Conservation (phyloP, 2,113 vertebrate genomes). For the Larimichthys crocea region DNA sequence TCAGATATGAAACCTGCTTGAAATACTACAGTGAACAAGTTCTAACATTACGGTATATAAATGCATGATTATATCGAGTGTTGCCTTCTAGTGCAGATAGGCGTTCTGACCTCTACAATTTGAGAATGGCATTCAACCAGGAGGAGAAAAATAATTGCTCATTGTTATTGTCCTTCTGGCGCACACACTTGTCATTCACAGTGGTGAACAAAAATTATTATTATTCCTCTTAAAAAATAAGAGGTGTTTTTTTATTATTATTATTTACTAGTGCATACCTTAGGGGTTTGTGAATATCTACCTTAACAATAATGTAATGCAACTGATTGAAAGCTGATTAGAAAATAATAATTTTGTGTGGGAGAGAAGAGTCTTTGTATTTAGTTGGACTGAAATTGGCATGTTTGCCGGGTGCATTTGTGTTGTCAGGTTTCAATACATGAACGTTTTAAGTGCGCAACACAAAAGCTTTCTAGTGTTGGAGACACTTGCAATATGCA, state of each 20-base stretch:
- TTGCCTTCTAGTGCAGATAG: slow-evolving; percentile 17
- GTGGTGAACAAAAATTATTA: not conserved
- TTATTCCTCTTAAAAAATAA: not conserved
- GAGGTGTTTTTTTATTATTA: not conserved
- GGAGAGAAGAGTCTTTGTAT: no score
- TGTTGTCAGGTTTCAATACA: no score
- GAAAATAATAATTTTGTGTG: no score
- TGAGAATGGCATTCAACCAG: slow-evolving; percentile 1
- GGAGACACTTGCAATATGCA: no score
- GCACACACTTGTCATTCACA: not conserved
- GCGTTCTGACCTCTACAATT: not conserved
- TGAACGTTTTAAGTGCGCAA: no score
- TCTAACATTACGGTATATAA: not conserved
- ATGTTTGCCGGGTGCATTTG: no score
- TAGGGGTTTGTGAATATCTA: no score
- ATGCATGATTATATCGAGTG: not conserved
- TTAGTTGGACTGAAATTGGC: no score
- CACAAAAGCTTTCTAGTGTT: no score
- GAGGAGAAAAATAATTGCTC: slow-evolving; percentile 14
- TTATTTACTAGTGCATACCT: no score
- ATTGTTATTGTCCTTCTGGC: slow-evolving; percentile 10
- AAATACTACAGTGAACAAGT: not conserved
- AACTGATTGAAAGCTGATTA: no score
- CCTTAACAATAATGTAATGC: no score
- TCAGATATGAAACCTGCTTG: not conserved